These are phyloP conservation scores for Pollachius pollachius DNA, from an alignment of 2,113 vertebrate species.

Conservation along the genomic window DNA sequence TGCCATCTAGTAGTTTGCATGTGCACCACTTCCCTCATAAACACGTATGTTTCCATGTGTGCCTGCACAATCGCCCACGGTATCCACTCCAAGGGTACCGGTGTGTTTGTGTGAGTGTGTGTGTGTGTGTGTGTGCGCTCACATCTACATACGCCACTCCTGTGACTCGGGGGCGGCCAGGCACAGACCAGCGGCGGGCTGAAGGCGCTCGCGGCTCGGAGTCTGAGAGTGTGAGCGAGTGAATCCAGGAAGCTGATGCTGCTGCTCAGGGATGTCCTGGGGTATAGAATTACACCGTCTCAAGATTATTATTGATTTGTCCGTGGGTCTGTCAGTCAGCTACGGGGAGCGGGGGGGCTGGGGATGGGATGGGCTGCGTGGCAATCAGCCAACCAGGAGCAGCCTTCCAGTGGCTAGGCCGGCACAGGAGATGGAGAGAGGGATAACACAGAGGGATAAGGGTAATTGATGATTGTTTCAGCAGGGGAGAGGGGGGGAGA, in stretches of 20 bases:
- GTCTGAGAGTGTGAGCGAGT: background rate
- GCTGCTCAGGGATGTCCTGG: conserved; percentile 53
- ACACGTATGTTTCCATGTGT: background rate
- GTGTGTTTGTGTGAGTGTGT: conserved; percentile 4
- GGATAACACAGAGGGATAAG: conserved; percentile 87
- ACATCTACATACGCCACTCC: no score
- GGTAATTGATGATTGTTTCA: conserved; percentile 97
- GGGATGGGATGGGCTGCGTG: conserved; percentile 77
- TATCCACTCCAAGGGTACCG: no score
- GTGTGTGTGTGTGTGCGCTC: no score
- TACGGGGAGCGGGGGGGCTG: conserved; percentile 76
- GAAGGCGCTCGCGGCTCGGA: no score
- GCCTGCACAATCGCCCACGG: background rate
- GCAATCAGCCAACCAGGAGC: conserved; percentile 83
- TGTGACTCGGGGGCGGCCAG: no score
- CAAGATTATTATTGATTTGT: conserved; percentile 98
- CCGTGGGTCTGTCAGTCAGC: conserved; percentile 87
- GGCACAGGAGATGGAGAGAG: conserved; percentile 54
- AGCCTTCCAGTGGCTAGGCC: conserved; percentile 89
- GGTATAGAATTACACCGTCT: conserved; percentile 79
- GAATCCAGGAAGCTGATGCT: conserved; percentile 43
- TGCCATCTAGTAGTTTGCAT: background rate
- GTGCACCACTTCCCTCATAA: background rate
- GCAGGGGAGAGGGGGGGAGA: conserved; percentile 65
- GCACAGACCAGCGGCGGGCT: no score